Evolutionary conservation across 2,113 vertebrate genomes (phyloP), one percentile per base, ranked within the genome.

Genomic region (Chaetura pelagica): DNA sequence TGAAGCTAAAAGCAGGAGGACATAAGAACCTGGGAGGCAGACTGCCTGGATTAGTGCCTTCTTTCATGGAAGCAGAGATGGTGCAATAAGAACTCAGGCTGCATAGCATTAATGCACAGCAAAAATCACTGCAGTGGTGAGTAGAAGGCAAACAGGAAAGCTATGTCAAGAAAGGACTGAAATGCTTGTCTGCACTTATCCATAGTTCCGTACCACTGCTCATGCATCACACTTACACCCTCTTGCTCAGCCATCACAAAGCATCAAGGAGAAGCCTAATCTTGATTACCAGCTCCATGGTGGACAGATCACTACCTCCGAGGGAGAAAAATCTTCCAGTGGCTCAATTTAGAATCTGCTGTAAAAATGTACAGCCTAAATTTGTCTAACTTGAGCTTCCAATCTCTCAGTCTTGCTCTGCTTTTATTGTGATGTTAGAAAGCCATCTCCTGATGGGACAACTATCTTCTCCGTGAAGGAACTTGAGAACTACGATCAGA

Each of bases 51-150:
- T 67, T 55, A 22, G 32, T 17, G 10, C 46, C 34, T 35, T 78
- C 79, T 46, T 12, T 66, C 40, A 24, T 10, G n/a, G 54, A 78
- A 78, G 49, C 63, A 20, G 23, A 68, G 13, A 29, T 5, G 12
- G 32, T 58, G 52, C 57, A 76, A 19, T 16, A 22, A 1, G 2
- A 84, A 59, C 27, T 42, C 54, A 51, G 0, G 1, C 3, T 46
- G 51, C 4, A 5, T 34, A 21, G 9, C 17, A 6, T 23, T 48
- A 67, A 75, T 0, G 0, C 27, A 71, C 29, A 68, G 24, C 32
- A 86, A 83, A 91, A 83, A 22, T 18, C n/a, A 46, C 27, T 30
- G 68, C 35, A 42, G 32, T 2, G 7, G 49, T 73, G 49, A 89
- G 62, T 52, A 67, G 79, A 67, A 84, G 32, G 44, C 59, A 55